These are phyloP conservation scores for Pelochelys cantorii DNA, from an alignment of 2,797 vertebrate species.

Conservation along the genomic window DNA sequence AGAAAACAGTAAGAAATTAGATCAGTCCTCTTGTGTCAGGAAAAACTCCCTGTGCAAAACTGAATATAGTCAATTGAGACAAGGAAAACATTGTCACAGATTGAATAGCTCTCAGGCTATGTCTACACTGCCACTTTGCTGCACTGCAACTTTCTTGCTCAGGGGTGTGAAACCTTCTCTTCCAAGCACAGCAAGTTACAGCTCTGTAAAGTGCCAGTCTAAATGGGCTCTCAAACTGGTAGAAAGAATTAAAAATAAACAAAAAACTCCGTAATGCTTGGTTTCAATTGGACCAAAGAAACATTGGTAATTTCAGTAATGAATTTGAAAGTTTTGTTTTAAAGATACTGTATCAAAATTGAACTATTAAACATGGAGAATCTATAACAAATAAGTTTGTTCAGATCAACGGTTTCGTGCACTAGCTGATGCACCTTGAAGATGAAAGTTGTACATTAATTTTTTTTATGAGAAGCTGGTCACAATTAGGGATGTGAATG, in stretches of 20 bases:
- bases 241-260: neutral
- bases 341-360: neutral
- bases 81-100: neutral
- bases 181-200: too few species aligned
- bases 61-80: neutral
- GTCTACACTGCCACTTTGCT: too few species aligned
- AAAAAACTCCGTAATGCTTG: neutral
- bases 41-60: conserved; percentile 47
- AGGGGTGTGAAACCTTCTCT: too few species aligned
- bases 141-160: too few species aligned
- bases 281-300: neutral
- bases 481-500: conserved; percentile 69
- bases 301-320: neutral
- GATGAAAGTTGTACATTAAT: conserved; percentile 90
- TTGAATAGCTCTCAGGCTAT: neutral
- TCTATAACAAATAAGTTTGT: conserved; percentile 81
- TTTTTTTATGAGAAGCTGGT: conserved; percentile 92
- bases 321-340: neutral
- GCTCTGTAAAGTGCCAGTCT: too few species aligned
- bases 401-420: conserved; percentile 88
- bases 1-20: conserved; percentile 46
- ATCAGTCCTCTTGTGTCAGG: conserved; percentile 21
- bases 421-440: conserved; percentile 81
- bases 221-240: neutral
- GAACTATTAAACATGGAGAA: neutral